Conservation (phyloP, 2,797 vertebrate species). For the Enteromius afrohamiltoni region DNA sequence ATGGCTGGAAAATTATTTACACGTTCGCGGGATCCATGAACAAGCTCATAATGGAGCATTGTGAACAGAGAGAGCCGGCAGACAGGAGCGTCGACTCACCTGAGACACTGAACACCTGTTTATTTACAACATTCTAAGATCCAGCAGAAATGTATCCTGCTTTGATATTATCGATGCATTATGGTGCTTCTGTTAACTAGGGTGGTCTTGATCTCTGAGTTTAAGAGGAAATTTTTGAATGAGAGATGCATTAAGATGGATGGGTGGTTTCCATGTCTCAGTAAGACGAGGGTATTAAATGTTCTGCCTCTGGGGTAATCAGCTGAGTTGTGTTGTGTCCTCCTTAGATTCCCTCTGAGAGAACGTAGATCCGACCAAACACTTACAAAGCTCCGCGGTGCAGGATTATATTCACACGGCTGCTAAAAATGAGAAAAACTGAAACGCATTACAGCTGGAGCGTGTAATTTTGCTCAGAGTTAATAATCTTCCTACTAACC, state of each 20-base stretch:
- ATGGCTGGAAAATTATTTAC: constrained; percentile 77
- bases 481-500: neutral
- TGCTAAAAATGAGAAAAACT: constrained; percentile 18
- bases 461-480: neutral
- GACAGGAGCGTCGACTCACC: constrained; percentile 39
- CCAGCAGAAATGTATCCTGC: neutral
- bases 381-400: neutral
- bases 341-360: constrained; percentile 21
- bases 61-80: neutral
- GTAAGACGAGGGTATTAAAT: constrained; percentile 32
- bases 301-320: constrained; percentile 24
- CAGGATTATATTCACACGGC: constrained; percentile 10
- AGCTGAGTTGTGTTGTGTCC: constrained; percentile 24
- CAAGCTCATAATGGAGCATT: constrained; percentile 59
- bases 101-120: constrained; percentile 68
- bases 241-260: neutral
- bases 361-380: neutral
- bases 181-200: neutral
- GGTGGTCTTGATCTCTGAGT: neutral
- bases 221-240: neutral
- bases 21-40: constrained; percentile 73
- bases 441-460: neutral
- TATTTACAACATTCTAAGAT: constrained; percentile 58
- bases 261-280: constrained; percentile 20
- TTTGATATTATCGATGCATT: neutral